phyloP scores from a whole-genome alignment of 2,113 vertebrate species.

The Sylvilagus bachmani region DNA sequence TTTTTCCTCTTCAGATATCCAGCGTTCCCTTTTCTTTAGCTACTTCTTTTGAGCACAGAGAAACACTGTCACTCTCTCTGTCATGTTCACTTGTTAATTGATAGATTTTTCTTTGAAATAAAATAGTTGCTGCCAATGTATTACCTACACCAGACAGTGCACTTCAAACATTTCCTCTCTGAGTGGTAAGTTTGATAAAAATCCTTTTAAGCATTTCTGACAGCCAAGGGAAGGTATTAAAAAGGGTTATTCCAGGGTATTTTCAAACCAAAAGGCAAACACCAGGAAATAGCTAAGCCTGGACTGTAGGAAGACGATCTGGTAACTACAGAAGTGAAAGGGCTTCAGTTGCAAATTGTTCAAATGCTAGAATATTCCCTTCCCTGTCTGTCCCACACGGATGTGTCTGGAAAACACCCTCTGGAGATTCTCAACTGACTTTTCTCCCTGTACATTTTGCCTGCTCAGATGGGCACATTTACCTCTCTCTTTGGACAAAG shows the following conservation, averaged over 20 bases:
- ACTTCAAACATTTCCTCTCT: conserved; percentile 69
- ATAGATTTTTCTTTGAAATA: conserved; percentile 79
- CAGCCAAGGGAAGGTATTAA: conserved; percentile 18
- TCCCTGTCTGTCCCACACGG: not conserved
- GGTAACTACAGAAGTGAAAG: not conserved
- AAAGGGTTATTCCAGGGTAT: conserved; percentile 48
- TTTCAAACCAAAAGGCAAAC: conserved; percentile 39
- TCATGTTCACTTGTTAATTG: conserved; percentile 80
- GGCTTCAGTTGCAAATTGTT: not conserved
- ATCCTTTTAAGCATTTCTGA: conserved; percentile 60
- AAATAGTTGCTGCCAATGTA: conserved; percentile 71
- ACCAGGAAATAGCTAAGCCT: not conserved
- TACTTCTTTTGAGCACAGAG: conserved; percentile 69
- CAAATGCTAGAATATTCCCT: not conserved
- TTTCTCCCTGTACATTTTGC: not conserved
- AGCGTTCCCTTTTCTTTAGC: conserved; percentile 64
- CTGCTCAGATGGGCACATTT: not conserved
- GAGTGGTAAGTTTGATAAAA: conserved; percentile 38
- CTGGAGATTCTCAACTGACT: not conserved
- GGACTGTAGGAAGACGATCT: conserved; percentile 31
- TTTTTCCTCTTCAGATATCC: conserved; percentile 66
- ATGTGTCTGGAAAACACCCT: not conserved
- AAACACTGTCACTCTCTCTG: conserved; percentile 73
- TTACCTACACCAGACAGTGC: conserved; percentile 68
- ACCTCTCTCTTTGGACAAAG: not conserved